Conservation (phyloP, 2,113 vertebrate genomes). For the Phycodurus eques region DNA sequence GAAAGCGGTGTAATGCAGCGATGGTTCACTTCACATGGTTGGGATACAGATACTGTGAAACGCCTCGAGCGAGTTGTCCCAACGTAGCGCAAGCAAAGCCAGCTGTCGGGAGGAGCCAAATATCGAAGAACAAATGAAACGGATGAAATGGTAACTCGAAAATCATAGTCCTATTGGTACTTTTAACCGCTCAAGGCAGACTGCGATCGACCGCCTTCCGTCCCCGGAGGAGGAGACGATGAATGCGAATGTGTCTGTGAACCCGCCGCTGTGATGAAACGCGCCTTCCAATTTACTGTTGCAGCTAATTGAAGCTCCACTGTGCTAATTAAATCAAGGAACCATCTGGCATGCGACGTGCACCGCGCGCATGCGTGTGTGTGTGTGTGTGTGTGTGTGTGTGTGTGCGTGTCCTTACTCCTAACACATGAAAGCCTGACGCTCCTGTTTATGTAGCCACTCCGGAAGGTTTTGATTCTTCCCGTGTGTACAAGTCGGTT, state of each 20-base stretch:
- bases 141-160: slow-evolving; percentile 14
- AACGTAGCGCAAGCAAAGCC: background rate
- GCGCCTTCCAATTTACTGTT: slow-evolving; percentile 48
- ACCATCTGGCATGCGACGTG: slow-evolving; percentile 41
- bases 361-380: slow-evolving; percentile 7
- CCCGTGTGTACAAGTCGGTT: slow-evolving; percentile 14
- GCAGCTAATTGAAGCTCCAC: slow-evolving; percentile 51
- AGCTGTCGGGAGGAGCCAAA: background rate
- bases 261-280: slow-evolving; percentile 43
- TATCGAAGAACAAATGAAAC: slow-evolving; percentile 10
- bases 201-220: slow-evolving; percentile 16
- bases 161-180: slow-evolving; percentile 36
- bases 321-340: slow-evolving; percentile 65
- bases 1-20: no score
- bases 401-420: slow-evolving; percentile 5
- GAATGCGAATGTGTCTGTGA: slow-evolving; percentile 28
- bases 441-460: slow-evolving; percentile 24
- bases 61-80: background rate
- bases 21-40: no score
- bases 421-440: slow-evolving; percentile 24
- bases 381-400: slow-evolving; percentile 10
- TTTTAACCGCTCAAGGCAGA: slow-evolving; percentile 11
- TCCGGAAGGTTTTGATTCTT: slow-evolving; percentile 33
- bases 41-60: no score
- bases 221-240: slow-evolving; percentile 21